Evolutionary conservation across 2,888 invertebrate species (phyloP), one percentile per base, ranked within the genome.

Genomic region (Dryobota labecula): DNA sequence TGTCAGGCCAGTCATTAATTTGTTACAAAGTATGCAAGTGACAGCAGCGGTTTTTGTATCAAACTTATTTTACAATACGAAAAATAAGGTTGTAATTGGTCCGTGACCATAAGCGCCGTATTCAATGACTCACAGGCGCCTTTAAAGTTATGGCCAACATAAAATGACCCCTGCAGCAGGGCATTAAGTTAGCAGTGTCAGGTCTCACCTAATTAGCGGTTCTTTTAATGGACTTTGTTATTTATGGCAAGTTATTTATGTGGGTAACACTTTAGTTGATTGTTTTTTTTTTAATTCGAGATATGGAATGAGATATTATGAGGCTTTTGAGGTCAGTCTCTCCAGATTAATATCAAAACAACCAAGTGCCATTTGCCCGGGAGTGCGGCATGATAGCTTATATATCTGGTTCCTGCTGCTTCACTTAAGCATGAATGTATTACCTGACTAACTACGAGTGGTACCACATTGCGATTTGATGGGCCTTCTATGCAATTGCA

Each of bases 41-140:
- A 62, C 65, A 70, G 62, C 61, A 18, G 70, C n/a, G n/a, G n/a
- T n/a, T 78, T 78, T 67, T 73, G 61, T 67, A 69, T 62, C 49
- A 66, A 56, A 76, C 82, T 73, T 65, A 69, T 68, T 74, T 69
- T 56, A 66, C 51, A 69, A 72, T 43, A 70, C 57, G 49, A 71
- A 81, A 80, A 70, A 76, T 64, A 75, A 75, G 66, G 11, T 53
- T 64, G 57, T 81, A 72, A 83, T 83, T 83, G 61, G 54, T 58
- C 51, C 49, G 66, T 61, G 47, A 45, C 67, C 71, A 70, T 83
- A 80, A 76, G 66, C 72, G 69, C 80, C 67, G 8, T 56, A 68
- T 63, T 51, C 68, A 73, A 54, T 83, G 78, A 67, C 49, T 80
- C 80, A 78, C 36, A 64, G 73, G 69, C 73, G 73, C 78, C 80